phyloP scores from a whole-genome alignment of 2,113 vertebrate genomes.

The Centrocercus urophasianus region DNA sequence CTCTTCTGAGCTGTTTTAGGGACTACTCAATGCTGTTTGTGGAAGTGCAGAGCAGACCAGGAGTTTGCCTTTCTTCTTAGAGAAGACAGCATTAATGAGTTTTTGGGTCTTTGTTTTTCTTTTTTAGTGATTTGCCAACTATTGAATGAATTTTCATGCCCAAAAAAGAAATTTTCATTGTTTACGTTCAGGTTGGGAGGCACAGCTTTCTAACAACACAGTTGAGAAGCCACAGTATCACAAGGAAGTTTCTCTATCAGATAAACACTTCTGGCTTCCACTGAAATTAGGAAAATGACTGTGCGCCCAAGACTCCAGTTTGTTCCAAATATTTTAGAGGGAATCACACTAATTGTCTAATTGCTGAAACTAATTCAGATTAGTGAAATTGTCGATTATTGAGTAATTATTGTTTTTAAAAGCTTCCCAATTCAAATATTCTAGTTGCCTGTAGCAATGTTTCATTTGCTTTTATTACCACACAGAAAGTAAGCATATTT shows the following conservation, averaged over 20 bases:
- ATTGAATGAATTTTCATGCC: background rate
- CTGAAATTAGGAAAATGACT: background rate
- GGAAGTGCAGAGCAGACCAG: background rate
- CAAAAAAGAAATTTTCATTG: slow-evolving; percentile 1
- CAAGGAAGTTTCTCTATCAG: background rate
- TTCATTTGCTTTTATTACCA: background rate
- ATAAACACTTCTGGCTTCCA: background rate
- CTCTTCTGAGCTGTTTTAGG: slow-evolving; percentile 1
- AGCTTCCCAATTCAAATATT: background rate
- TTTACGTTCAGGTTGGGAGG: background rate
- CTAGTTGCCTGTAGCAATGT: background rate
- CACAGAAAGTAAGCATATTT: background rate
- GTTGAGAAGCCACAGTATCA: background rate
- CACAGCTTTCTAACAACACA: background rate
- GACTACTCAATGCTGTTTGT: background rate
- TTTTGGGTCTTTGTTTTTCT: background rate
- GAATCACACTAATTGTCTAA: background rate
- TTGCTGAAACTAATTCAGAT: background rate
- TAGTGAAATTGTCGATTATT: background rate
- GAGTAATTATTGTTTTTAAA: background rate
- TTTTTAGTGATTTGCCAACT: slow-evolving; percentile 26
- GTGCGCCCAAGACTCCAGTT: slow-evolving; percentile 21
- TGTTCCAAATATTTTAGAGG: background rate
- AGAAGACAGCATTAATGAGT: slow-evolving; percentile 24
- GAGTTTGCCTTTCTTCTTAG: slow-evolving; percentile 40